phyloP scores from a whole-genome alignment of 2,113 vertebrate genomes.

The Poeciliopsis turrubarensis region DNA sequence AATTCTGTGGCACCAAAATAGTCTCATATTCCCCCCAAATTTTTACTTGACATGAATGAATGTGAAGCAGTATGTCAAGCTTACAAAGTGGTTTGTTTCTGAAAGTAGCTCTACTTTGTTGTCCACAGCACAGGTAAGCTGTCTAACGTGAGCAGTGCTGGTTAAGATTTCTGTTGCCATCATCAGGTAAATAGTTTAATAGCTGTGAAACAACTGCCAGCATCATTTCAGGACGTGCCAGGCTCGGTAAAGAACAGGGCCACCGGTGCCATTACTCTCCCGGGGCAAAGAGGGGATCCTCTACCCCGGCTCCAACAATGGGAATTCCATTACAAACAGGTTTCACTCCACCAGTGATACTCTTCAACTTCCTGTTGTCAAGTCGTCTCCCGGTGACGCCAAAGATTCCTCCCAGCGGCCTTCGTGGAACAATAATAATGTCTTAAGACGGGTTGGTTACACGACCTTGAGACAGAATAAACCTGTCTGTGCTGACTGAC shows the following conservation, averaged over 20 bases:
- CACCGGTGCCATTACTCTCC: slow-evolving; percentile 68
- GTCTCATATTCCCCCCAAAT: background rate
- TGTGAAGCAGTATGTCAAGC: too few species aligned
- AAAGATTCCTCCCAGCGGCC: slow-evolving; percentile 69
- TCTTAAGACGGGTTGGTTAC: slow-evolving; percentile 60
- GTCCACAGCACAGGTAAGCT: too few species aligned
- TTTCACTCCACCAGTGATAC: slow-evolving; percentile 63
- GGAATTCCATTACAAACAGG: slow-evolving; percentile 78
- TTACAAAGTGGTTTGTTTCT: background rate
- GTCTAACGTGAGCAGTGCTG: background rate
- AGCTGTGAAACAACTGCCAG: background rate
- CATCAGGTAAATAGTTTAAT: background rate
- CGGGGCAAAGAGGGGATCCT: slow-evolving; percentile 66
- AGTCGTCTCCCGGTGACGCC: slow-evolving; percentile 55
- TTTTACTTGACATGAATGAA: background rate
- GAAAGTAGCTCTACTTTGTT: too few species aligned
- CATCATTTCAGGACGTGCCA: slow-evolving; percentile 17
- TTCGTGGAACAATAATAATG: slow-evolving; percentile 43
- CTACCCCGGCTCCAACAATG: slow-evolving; percentile 63
- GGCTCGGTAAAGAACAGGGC: slow-evolving; percentile 44
- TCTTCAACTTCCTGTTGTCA: slow-evolving; percentile 68
- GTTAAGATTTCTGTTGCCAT: background rate
- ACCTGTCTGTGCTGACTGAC: slow-evolving; percentile 48
- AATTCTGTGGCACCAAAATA: background rate
- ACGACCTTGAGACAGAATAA: slow-evolving; percentile 54